Base-by-base conservation (phyloP, 2,888 invertebrate genomes). In the Drosophila subquinaria region DNA sequence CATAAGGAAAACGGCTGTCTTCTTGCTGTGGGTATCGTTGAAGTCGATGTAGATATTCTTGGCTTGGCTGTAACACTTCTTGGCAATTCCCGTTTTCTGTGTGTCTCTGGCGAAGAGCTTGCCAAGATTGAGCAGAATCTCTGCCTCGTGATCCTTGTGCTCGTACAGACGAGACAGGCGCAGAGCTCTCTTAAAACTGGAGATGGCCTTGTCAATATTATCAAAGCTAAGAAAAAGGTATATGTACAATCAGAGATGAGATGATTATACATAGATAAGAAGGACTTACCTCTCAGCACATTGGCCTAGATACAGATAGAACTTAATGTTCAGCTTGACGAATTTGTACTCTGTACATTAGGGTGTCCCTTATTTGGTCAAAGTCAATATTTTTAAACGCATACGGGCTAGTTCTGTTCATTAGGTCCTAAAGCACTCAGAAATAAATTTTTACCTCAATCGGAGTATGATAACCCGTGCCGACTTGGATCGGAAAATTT, bases 1-100 rank as follows among this genome's bases (percentile, higher is more conserved):
- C 85, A 90, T 79, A 10, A 91, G 48, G 9, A 89, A 91, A 42
- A 81, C 78, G 4, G 83, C 71, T 42, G 84, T 91, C 64, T 81
- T 88, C 50, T 75, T 81, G 65, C 82, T 85, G 35, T 80, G 76
- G 13, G 63, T 74, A 40, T 91, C 87, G 9, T 82, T 80, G 13
- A 84, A 72, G 50, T 81, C 80, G 4, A 83, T 70, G 66, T 82
- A 91, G 15, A 91, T 84, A 6, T 69, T 60, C 23, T 89, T 90
- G 27, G 91, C 82, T n/a, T 79, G 79, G 4, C 66, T 79, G 43
- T 88, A 90, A 36, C 83, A 83, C 51, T 77, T 76, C 23, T 88
- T 82, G 51, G 91, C 91, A 8, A 79, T 75, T n/a, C 52, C 55
- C 2, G 76, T 78, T 55, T 59, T 85, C 10, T 76, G 73, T 0